Conservation (phyloP, 1,140 invertebrate species). For the Drosophila auraria region DNA sequence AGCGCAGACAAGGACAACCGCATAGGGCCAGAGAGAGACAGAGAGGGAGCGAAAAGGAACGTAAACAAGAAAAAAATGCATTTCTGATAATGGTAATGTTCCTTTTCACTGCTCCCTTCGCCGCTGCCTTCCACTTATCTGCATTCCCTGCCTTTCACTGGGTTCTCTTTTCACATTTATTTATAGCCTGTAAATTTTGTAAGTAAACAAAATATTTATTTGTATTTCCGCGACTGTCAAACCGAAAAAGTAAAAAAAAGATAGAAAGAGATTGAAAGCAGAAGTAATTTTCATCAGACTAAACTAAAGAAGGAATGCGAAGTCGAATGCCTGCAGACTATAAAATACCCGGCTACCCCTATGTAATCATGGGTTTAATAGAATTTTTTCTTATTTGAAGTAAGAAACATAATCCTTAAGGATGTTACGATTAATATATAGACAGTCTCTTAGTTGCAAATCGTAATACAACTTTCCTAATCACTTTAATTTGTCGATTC, state of each 20-base stretch:
- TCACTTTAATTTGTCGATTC: not conserved
- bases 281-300: conserved; percentile 17
- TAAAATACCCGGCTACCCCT: not conserved
- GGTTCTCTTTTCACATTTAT: conserved; percentile 46
- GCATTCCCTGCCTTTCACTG: not conserved
- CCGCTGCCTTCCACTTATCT: conserved; percentile 29
- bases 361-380: not conserved
- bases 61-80: conserved; percentile 59
- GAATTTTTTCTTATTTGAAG: not conserved
- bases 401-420: not conserved
- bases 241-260: conserved; percentile 14
- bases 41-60: conserved; percentile 6
- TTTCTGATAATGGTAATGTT: conserved; percentile 45
- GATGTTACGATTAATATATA: not conserved
- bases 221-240: conserved; percentile 62
- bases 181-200: conserved; percentile 74
- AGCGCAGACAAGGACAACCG: conserved; percentile 41
- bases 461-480: not conserved
- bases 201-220: conserved; percentile 64
- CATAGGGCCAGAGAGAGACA: not conserved
- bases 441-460: not conserved
- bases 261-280: conserved; percentile 30
- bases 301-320: not conserved
- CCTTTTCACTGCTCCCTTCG: conserved; percentile 14
- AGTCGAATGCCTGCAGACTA: no score